These are phyloP conservation scores for Bucco capensis DNA, from an alignment of 2,113 vertebrate genomes.

Conservation along the genomic window DNA sequence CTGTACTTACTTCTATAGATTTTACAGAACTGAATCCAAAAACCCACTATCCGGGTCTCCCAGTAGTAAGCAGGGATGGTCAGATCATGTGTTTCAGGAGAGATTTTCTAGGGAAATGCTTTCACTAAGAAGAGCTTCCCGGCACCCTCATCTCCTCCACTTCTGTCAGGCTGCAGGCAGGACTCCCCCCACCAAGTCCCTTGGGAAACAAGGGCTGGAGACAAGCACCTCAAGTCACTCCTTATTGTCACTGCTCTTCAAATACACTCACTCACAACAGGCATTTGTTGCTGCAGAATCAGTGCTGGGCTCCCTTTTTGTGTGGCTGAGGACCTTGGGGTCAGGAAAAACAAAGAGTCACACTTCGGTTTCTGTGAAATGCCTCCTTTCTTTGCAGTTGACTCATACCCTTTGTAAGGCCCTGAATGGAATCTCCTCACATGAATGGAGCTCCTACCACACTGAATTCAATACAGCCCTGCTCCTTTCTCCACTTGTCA, in stretches of 20 bases:
- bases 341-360: constrained; percentile 54
- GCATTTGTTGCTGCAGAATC: constrained; percentile 19
- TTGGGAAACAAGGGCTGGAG: constrained; percentile 3
- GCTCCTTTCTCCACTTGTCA: not conserved
- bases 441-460: not conserved
- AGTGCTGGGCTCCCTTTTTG: constrained; percentile 2
- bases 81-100: not conserved
- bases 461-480: not conserved
- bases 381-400: constrained; percentile 38
- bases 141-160: not conserved
- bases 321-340: constrained; percentile 5
- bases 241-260: constrained; percentile 24
- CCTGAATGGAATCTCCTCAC: constrained; percentile 3
- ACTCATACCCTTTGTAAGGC: constrained; percentile 40
- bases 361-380: constrained; percentile 54
- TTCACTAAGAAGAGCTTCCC: not conserved
- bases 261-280: constrained; percentile 37
- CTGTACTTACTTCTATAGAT: not conserved
- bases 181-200: not conserved
- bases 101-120: not conserved
- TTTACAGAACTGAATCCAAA: not conserved
- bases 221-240: constrained; percentile 17
- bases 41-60: not conserved
- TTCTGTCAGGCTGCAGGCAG: accelerated
- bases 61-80: not conserved